Base-by-base conservation (phyloP, 2,888 invertebrate genomes). In the Dromius quadrimaculatus region DNA sequence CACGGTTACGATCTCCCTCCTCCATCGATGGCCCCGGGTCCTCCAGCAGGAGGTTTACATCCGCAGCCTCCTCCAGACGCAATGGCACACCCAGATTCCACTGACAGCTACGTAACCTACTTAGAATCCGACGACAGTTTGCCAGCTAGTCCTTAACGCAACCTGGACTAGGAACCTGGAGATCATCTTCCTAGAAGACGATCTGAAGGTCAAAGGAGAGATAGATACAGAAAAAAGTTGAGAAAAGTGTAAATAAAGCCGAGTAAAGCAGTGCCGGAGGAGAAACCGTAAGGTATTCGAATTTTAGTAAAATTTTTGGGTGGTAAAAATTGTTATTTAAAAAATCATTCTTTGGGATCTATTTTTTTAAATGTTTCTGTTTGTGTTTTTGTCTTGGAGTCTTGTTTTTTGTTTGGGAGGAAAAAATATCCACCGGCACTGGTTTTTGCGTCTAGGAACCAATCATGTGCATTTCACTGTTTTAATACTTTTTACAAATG, bases 21-120 rank as follows among this genome's bases (percentile, higher is more conserved):
- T 6, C 82, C 82, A 15, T 78, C 81, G 22, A 78, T 82, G 77
- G 86, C 86, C 71, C 86, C 85, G 43, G 84, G 85, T 79, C 85
- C 86, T 41, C 85, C 84, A 41, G 85, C 84, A 75, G 87, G 88
- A 23, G 78, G 78, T 15, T 74, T 78, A 72, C 75, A 76, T 59
- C 86, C 87, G 5, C 88, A 88, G 0, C 84, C 85, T 70, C 83
- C 84, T 15, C 81, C 85, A 71, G 89, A 89, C 79, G 87, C 86
- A 76, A 88, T 88, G 78, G 88, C 89, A 75, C 93, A 93, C 83
- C 92, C 91, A 15, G 92, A 92, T 82, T 91, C 91, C 78, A 91
- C 92, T 66, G 92, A 95, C 84, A 94, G 94, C 82, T 95, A 94
- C 85, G 95, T 95, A 74, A 95, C 95, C 72, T 95, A 94, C 86